A percentile compares a stretch with the other conserved stretches of the same genome.
Evolutionary conservation across 2,888 invertebrate genomes (phyloP).

Genomic region (Caenorhabditis afra): DNA sequence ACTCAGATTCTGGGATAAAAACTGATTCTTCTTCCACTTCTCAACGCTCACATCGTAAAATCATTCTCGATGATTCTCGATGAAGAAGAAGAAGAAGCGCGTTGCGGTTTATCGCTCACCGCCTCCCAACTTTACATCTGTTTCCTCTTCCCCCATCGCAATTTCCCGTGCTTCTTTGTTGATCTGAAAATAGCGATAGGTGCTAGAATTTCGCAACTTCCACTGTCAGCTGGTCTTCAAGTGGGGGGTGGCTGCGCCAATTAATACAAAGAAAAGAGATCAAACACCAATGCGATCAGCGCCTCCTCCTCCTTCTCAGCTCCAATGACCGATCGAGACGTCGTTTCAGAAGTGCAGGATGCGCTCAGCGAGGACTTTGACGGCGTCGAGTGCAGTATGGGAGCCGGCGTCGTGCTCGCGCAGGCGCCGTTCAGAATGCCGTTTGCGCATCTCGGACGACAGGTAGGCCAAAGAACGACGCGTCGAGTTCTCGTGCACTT

Average conservation of each 20-base stretch:
- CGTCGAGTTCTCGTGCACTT: slow-evolving; percentile 22
- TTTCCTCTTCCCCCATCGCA: slow-evolving; percentile 4
- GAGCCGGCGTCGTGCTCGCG: slow-evolving; percentile 72
- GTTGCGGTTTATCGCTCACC: slow-evolving; percentile 14
- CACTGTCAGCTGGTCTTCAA: slow-evolving; percentile 27
- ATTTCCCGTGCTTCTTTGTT: neutral
- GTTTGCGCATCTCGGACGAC: slow-evolving; percentile 67
- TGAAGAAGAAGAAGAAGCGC: too few relatives aligned
- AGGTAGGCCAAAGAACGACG: slow-evolving; percentile 53
- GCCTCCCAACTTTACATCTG: slow-evolving; percentile 42
- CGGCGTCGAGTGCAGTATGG: slow-evolving; percentile 73
- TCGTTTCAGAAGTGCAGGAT: slow-evolving; percentile 72
- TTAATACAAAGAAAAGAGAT: slow-evolving; percentile 23
- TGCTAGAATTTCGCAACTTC: slow-evolving; percentile 34
- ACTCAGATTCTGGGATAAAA: too few relatives aligned
- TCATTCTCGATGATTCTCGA: too few relatives aligned
- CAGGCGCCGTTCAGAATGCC: slow-evolving; percentile 68
- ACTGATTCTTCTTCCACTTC: slow-evolving; percentile 2
- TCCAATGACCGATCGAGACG: too few relatives aligned
- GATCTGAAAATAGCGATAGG: neutral
- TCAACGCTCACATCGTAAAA: slow-evolving; percentile 36
- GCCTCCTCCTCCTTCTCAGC: too few relatives aligned
- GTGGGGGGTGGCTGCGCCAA: slow-evolving; percentile 38
- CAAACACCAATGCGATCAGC: slow-evolving; percentile 53
- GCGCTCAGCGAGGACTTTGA: slow-evolving; percentile 68